Conservation (phyloP, 2,113 vertebrate species). For the Hyaena hyaena region DNA sequence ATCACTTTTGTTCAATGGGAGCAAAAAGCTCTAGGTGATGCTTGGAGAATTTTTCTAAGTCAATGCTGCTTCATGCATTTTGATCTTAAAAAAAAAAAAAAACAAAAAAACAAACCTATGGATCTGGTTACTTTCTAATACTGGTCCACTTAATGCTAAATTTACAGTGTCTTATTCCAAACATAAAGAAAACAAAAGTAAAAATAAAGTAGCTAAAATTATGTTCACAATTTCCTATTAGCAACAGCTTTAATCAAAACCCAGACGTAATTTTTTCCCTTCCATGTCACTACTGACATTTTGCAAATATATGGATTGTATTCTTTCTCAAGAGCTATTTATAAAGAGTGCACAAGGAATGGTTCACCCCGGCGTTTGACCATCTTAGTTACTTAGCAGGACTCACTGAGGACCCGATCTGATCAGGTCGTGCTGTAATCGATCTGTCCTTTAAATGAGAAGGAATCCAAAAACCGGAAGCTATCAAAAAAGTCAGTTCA, state of each 20-base stretch:
- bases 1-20: not conserved
- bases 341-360: not conserved
- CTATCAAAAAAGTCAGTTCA: not conserved
- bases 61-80: not conserved
- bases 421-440: not conserved
- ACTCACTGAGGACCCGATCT: not conserved
- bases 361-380: not conserved
- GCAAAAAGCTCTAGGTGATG: not conserved
- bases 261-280: not conserved
- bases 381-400: conserved; percentile 1
- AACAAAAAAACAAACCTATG: not conserved
- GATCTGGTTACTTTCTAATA: not conserved
- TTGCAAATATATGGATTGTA: not conserved
- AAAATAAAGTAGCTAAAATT: conserved; percentile 33
- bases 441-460: not conserved
- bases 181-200: not conserved
- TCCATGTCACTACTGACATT: conserved; percentile 44
- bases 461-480: not conserved
- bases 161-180: not conserved
- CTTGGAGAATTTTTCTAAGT: not conserved
- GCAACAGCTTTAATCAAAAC: not conserved
- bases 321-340: conserved; percentile 22
- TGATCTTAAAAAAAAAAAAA: not conserved
- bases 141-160: not conserved
- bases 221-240: not conserved